phyloP scores from a whole-genome alignment of 2,797 vertebrate species.

The Tinamus major region DNA sequence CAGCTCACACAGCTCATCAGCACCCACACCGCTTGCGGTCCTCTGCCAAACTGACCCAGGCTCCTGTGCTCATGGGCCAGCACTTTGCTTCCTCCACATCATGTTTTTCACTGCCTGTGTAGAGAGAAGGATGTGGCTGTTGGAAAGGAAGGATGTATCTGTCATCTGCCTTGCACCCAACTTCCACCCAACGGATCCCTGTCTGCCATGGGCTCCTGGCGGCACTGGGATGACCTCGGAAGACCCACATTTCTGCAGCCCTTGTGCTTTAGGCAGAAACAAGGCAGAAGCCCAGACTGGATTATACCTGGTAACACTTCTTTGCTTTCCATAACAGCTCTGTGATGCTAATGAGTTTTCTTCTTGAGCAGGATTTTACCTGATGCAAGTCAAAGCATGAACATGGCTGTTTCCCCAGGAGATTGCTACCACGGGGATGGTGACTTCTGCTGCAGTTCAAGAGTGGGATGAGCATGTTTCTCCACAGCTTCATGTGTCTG shows the following conservation, averaged over 20 bases:
- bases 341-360: fast-evolving
- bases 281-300: not conserved
- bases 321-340: not conserved
- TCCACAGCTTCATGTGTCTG: not conserved
- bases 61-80: too few species aligned
- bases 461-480: not conserved
- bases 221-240: not conserved
- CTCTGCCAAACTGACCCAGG: too few species aligned
- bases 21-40: too few species aligned
- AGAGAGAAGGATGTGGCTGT: not conserved
- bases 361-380: not conserved
- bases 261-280: not conserved
- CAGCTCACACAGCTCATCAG: too few species aligned
- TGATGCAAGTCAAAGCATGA: not conserved
- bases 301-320: not conserved
- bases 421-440: not conserved
- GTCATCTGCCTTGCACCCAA: not conserved
- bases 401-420: not conserved
- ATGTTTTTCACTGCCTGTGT: not conserved
- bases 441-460: not conserved
- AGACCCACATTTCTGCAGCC: not conserved
- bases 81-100: too few species aligned
- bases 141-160: not conserved
- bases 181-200: not conserved
- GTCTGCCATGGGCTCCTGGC: not conserved